Percentiles rank a stretch among this genome's conserved stretches.
Evolutionary conservation across 2,113 vertebrate species (phyloP).

Genomic region (Pygoscelis adeliae): DNA sequence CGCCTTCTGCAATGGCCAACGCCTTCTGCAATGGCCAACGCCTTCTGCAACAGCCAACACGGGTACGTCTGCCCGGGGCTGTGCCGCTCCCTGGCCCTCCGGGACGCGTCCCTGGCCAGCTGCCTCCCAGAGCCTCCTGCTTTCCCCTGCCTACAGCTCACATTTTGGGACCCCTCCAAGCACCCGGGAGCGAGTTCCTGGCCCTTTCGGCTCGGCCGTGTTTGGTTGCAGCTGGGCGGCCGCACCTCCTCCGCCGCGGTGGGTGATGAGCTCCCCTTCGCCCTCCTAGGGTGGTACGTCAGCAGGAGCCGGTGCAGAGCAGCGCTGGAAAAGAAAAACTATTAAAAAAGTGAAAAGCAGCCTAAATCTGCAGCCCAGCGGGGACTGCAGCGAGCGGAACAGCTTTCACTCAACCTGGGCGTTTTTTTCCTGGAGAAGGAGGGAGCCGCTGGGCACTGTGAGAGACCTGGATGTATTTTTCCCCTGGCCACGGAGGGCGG

Average conservation of each 20-base stretch:
- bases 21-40: fast-evolving
- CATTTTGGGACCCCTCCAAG: neutral
- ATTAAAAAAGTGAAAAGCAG: neutral
- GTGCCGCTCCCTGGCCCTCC: neutral
- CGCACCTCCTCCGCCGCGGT: fast-evolving
- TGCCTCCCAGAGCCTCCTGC: neutral
- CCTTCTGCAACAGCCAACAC: fast-evolving
- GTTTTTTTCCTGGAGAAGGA: neutral
- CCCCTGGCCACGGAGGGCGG: fast-evolving
- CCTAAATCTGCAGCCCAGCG: neutral
- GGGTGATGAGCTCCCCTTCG: neutral
- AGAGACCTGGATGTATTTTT: neutral
- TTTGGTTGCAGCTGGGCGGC: neutral
- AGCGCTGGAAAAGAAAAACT: neutral
- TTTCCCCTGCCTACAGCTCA: neutral
- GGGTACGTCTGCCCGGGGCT: fast-evolving
- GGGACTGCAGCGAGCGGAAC: neutral
- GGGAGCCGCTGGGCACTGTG: neutral
- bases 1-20: fast-evolving
- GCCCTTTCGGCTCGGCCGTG: fast-evolving
- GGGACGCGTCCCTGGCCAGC: fast-evolving
- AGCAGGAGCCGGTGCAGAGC: neutral
- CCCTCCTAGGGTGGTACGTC: neutral
- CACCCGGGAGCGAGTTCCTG: neutral
- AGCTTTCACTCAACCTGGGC: neutral